Conservation (phyloP, 2,113 vertebrate genomes). For the Mixornis gularis region DNA sequence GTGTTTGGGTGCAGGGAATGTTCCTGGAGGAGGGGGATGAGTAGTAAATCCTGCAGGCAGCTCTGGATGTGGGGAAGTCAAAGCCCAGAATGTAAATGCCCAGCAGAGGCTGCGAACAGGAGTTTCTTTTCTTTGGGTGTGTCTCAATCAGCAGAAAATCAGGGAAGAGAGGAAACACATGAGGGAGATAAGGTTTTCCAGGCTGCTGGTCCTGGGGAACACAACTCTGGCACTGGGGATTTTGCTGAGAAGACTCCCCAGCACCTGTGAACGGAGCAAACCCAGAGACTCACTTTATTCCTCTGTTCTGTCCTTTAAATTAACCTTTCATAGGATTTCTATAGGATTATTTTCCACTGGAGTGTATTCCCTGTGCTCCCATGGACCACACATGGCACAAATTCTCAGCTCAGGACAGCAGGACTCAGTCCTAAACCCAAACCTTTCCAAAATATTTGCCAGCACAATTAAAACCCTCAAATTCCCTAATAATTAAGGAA, state of each 20-base stretch:
- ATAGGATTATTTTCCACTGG: not conserved
- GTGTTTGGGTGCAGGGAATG: not conserved
- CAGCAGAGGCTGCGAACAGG: accelerated
- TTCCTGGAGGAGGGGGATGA: not conserved
- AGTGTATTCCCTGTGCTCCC: accelerated
- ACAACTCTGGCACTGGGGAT: accelerated
- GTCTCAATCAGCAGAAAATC: not conserved
- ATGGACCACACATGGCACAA: accelerated
- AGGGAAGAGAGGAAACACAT: not conserved
- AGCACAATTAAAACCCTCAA: not conserved
- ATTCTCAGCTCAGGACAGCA: accelerated
- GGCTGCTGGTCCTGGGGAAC: not conserved
- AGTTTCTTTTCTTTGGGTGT: not conserved
- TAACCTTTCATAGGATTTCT: not conserved
- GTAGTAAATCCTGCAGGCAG: not conserved
- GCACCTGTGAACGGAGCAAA: not conserved
- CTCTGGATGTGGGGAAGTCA: accelerated
- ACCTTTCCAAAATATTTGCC: not conserved
- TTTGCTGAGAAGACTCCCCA: not conserved
- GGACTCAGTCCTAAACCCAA: not conserved
- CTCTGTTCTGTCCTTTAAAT: not conserved
- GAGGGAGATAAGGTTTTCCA: not conserved
- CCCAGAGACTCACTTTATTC: not conserved
- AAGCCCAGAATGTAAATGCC: not conserved
- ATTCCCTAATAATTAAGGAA: not conserved